These are phyloP conservation scores for Zygogramma bicolorata DNA, from an alignment of 2,888 invertebrate genomes.

Conservation along the genomic window DNA sequence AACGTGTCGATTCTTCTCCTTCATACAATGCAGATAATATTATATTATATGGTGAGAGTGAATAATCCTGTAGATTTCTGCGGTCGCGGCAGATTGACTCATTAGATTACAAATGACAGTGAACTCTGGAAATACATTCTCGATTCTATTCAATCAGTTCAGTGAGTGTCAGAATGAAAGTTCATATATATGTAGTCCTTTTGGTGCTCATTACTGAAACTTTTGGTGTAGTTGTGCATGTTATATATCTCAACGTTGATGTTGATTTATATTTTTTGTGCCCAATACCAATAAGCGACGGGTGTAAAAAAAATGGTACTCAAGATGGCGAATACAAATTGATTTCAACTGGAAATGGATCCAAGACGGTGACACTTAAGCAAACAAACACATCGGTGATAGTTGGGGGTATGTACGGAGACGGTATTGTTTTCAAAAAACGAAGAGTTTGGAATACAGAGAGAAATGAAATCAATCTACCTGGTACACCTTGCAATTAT, in stretches of 20 bases:
- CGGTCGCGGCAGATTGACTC: too few species aligned
- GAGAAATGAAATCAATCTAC: neutral
- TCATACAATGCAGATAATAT: too few species aligned
- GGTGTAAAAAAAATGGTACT: neutral
- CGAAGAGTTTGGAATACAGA: neutral
- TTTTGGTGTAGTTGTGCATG: neutral
- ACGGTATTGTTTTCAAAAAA: neutral
- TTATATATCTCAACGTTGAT: neutral
- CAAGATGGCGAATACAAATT: neutral
- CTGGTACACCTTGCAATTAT: neutral
- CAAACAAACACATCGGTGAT: neutral
- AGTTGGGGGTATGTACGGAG: neutral
- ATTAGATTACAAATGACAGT: too few species aligned
- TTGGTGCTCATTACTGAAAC: neutral
- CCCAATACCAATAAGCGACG: neutral
- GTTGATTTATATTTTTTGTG: neutral
- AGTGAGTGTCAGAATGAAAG: neutral
- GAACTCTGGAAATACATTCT: too few species aligned
- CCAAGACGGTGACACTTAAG: neutral
- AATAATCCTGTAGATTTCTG: too few species aligned
- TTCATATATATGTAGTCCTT: neutral
- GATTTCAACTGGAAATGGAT: neutral
- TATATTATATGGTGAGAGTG: too few species aligned
- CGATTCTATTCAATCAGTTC: too few species aligned
- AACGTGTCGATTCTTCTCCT: too few species aligned